A percentile compares a stretch with the other conserved stretches of the same genome.
Conservation (phyloP, 1,140 invertebrate genomes). For the Rhizoglyphus robini region DNA sequence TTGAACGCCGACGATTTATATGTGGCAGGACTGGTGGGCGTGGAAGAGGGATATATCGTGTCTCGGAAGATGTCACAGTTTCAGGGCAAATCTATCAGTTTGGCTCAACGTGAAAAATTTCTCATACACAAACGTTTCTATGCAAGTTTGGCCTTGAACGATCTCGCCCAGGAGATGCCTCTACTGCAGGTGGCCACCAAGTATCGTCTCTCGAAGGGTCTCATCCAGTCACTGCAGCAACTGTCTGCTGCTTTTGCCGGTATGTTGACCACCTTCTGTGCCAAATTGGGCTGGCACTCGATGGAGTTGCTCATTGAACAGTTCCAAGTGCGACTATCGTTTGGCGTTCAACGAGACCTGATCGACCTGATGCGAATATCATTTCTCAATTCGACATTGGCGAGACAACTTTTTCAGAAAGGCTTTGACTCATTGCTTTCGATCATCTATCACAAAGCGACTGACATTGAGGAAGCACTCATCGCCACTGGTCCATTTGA, state of each 20-base stretch:
- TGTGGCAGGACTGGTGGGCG: slow-evolving; percentile 78
- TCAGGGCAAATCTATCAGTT: too few relatives aligned
- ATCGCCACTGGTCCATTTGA: slow-evolving; percentile 42
- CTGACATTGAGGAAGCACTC: slow-evolving; percentile 58
- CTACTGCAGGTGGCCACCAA: slow-evolving; percentile 60
- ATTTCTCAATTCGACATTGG: slow-evolving; percentile 65
- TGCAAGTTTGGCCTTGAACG: slow-evolving; percentile 74
- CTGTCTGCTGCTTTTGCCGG: slow-evolving; percentile 87
- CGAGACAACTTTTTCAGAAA: slow-evolving; percentile 64
- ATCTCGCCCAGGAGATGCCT: slow-evolving; percentile 79
- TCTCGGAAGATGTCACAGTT: too few relatives aligned
- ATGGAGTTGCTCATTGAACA: slow-evolving; percentile 75
- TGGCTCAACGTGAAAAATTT: too few relatives aligned
- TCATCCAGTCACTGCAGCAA: slow-evolving; percentile 79
- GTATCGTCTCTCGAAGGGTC: slow-evolving; percentile 70
- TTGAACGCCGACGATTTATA: slow-evolving; percentile 60
- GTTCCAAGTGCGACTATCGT: slow-evolving; percentile 83
- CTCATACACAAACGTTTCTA: slow-evolving; percentile 60
- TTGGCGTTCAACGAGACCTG: slow-evolving; percentile 82
- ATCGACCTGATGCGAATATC: slow-evolving; percentile 76
- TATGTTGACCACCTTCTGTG: slow-evolving; percentile 85
- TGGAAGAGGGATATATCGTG: too few relatives aligned
- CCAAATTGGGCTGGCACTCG: slow-evolving; percentile 78
- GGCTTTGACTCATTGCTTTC: slow-evolving; percentile 63
- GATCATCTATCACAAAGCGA: slow-evolving; percentile 55